Base-by-base conservation (phyloP, 2,113 vertebrate genomes). In the Butorides virescens region DNA sequence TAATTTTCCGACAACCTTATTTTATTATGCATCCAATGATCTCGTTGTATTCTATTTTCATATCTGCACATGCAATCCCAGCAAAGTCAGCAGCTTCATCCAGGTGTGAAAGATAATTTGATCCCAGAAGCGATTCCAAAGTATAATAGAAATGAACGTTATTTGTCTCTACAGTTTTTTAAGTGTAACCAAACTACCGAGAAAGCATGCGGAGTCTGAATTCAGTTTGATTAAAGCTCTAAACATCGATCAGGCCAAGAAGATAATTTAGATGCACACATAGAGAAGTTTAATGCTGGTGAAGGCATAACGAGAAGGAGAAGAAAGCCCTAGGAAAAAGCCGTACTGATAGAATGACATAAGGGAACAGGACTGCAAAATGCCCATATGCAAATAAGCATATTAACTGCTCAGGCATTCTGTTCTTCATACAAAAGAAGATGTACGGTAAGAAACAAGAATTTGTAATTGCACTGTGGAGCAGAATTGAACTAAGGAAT, bases 161-260 rank as follows among this genome's bases (percentile, higher is more conserved):
- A 36, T 85, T 91, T 59, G 17, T 68, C 39, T 75, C 26, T 30
- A 56, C n/a, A 32, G 13, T 37, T 93, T 92, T 85, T 44, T 66
- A 86, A 81, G 25, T 81, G 65, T 84, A 81, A 61, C 61, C 34
- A 58, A 75, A 78, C 13, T 87, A 86, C 93, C 32, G 52, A 84
- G 82, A 92, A 92, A 91, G 13, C 56, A 44, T 83, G 29, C 1
- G 0, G 36, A 71, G 49, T 23, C 47, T 92, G 47, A 91, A 72
- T 66, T 95, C 73, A 53, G 39, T 95, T 89, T 96, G 77, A 92
- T 93, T 92, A 95, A 93, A 88, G 66, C 67, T 82, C 50, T 85
- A 61, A 87, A 55, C 25, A 62, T 32, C 79, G 58, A 65, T 79
- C 66, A 58, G 23, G 80, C 83, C 58, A 32, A 79, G 76, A 49